Percentiles rank a stretch among this genome's conserved stretches.
phyloP scores from a whole-genome alignment of 2,113 vertebrate genomes.

The Tachysurus fulvidraco region DNA sequence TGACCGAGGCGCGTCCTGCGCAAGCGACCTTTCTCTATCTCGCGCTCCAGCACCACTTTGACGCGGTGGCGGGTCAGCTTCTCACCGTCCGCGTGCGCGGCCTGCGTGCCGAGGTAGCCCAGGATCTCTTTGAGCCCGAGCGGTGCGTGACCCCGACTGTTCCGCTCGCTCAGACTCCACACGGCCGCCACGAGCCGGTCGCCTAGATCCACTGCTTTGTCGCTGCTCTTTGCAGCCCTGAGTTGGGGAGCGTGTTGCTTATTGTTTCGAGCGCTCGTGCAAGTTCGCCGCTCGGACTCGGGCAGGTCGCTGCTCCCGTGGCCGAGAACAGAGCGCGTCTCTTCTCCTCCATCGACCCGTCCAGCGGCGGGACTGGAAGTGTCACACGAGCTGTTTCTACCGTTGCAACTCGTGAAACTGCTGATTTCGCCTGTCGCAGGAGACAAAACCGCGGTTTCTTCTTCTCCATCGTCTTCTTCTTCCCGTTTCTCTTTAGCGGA shows the following conservation, averaged over 20 bases:
- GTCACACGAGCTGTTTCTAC: background rate
- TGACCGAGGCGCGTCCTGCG: conserved; percentile 80
- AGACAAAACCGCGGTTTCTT: background rate
- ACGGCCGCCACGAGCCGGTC: conserved; percentile 70
- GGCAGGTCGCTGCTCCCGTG: conserved; percentile 30
- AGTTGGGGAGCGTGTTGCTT: conserved; percentile 60
- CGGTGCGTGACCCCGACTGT: conserved; percentile 66
- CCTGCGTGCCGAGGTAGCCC: conserved; percentile 69
- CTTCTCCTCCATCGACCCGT: background rate
- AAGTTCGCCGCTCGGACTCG: conserved; percentile 63
- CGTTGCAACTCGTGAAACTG: conserved; percentile 7
- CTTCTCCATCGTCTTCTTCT: background rate
- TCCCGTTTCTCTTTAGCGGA: conserved; percentile 52
- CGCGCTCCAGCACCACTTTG: conserved; percentile 78
- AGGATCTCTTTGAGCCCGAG: conserved; percentile 70
- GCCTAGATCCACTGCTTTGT: conserved; percentile 57
- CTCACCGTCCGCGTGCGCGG: conserved; percentile 65
- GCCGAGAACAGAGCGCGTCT: conserved; percentile 36
- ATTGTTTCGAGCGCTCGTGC: conserved; percentile 55
- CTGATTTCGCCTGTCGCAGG: background rate
- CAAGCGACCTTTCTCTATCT: conserved; percentile 75
- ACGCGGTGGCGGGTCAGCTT: conserved; percentile 80
- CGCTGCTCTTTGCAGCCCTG: conserved; percentile 22
- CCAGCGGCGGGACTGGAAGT: background rate
- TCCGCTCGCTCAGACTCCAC: conserved; percentile 68